Conservation (phyloP, 2,888 invertebrate genomes). For the Silvanus unidentatus region DNA sequence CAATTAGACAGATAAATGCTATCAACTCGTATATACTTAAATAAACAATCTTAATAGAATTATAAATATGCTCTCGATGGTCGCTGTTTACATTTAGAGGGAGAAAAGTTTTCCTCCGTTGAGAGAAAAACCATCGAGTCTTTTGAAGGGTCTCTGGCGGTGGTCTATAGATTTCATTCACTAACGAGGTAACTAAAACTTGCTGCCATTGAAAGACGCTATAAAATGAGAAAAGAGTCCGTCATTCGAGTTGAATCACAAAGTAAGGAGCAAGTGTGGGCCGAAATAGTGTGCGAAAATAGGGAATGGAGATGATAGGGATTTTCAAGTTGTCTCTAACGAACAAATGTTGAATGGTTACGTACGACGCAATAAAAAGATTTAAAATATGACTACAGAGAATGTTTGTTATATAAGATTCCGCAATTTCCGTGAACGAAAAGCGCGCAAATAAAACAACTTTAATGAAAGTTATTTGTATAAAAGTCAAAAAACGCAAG, state of each 20-base stretch:
- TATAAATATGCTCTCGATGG: too few relatives aligned
- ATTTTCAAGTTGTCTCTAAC: constrained; percentile 19
- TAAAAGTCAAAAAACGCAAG: constrained; percentile 4
- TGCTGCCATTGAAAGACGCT: constrained; percentile 4
- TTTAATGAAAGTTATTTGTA: constrained; percentile 14
- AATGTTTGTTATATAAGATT: constrained; percentile 12
- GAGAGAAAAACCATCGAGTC: too few relatives aligned
- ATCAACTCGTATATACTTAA: too few relatives aligned
- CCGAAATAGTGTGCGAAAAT: constrained; percentile 3
- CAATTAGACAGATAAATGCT: too few relatives aligned
- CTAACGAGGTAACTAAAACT: constrained; percentile 18
- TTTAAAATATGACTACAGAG: constrained; percentile 19
- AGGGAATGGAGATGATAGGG: constrained; percentile 6
- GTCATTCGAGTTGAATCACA: constrained; percentile 19
- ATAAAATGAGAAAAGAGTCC: constrained; percentile 13
- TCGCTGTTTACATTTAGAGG: too few relatives aligned
- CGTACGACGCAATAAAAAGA: constrained; percentile 20
- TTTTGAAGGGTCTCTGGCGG: too few relatives aligned
- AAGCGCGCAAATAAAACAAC: constrained; percentile 2
- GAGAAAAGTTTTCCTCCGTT: too few relatives aligned
- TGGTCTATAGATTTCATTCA: too few relatives aligned
- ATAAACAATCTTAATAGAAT: too few relatives aligned
- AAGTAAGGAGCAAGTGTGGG: constrained; percentile 2
- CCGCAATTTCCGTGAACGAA: constrained; percentile 17
- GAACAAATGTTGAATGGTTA: constrained; percentile 17